A percentile compares a stretch with the other conserved stretches of the same genome.
Conservation (phyloP, 2,888 invertebrate species). For the Ceramica pisi region DNA sequence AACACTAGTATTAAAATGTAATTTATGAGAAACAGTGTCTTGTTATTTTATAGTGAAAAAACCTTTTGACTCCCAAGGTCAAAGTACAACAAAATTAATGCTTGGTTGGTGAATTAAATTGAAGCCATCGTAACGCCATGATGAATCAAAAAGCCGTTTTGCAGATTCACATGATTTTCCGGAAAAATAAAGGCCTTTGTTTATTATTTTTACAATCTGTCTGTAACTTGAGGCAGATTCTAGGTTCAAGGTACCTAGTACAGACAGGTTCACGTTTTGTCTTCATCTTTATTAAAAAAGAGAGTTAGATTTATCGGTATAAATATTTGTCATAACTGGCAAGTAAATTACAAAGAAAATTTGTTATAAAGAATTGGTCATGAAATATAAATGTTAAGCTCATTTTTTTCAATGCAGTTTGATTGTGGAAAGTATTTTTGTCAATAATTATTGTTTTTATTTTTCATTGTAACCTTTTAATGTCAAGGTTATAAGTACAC, state of each 20-base stretch:
- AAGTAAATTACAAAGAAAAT: too few species aligned
- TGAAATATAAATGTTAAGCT: too few species aligned
- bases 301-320: not conserved
- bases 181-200: not conserved
- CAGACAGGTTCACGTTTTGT: too few species aligned
- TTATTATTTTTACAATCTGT: not conserved
- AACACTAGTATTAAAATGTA: constrained; percentile 45
- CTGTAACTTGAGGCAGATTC: too few species aligned
- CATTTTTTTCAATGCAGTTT: too few species aligned
- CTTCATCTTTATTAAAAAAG: not conserved
- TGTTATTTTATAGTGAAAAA: constrained; percentile 32
- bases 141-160: not conserved
- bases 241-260: too few species aligned
- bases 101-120: constrained; percentile 2
- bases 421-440: too few species aligned
- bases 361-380: too few species aligned
- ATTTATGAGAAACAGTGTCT: constrained; percentile 21
- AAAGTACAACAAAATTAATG: constrained; percentile 16
- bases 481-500: too few species aligned
- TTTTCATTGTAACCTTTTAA: too few species aligned
- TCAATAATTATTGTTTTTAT: too few species aligned
- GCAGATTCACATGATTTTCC: not conserved
- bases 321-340: too few species aligned
- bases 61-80: not conserved
- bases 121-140: not conserved